Evolutionary conservation across 1,140 invertebrate species (phyloP).

Genomic region (Forficula auricularia): DNA sequence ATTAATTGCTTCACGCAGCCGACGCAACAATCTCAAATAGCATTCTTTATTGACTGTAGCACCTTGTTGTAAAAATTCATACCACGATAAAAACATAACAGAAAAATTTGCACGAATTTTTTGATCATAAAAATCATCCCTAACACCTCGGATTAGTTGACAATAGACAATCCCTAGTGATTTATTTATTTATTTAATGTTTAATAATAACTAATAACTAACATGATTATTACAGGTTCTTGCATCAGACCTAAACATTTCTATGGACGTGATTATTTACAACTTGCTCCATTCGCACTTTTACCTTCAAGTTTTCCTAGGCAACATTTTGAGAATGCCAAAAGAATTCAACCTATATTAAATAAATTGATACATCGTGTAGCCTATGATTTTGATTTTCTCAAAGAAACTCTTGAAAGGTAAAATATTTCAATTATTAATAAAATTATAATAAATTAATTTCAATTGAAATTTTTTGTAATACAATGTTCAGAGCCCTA

Average conservation of each 20-base stretch:
- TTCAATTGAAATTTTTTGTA: slow-evolving; percentile 10
- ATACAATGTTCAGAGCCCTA: slow-evolving; percentile 4
- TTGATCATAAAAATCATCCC: too few species aligned
- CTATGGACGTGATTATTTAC: slow-evolving; percentile 47
- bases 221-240: too few species aligned
- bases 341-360: slow-evolving; percentile 51
- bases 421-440: slow-evolving; percentile 19
- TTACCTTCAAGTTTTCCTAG: slow-evolving; percentile 67
- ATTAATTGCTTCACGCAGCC: too few species aligned
- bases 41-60: too few species aligned
- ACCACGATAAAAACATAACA: too few species aligned
- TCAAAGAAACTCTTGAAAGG: slow-evolving; percentile 47
- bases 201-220: too few species aligned
- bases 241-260: slow-evolving; percentile 52
- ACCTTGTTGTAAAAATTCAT: too few species aligned
- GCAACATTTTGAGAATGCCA: slow-evolving; percentile 56
- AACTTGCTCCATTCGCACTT: slow-evolving; percentile 67
- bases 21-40: too few species aligned
- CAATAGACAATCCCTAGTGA: too few species aligned
- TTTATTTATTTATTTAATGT: too few species aligned
- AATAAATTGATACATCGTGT: slow-evolving; percentile 80
- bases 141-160: too few species aligned
- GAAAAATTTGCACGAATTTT: too few species aligned
- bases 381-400: slow-evolving; percentile 67
- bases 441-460: not conserved